Percentiles rank a stretch among this genome's conserved stretches.
Conservation (phyloP, 2,797 vertebrate species). For the Acanthurus lineatus region DNA sequence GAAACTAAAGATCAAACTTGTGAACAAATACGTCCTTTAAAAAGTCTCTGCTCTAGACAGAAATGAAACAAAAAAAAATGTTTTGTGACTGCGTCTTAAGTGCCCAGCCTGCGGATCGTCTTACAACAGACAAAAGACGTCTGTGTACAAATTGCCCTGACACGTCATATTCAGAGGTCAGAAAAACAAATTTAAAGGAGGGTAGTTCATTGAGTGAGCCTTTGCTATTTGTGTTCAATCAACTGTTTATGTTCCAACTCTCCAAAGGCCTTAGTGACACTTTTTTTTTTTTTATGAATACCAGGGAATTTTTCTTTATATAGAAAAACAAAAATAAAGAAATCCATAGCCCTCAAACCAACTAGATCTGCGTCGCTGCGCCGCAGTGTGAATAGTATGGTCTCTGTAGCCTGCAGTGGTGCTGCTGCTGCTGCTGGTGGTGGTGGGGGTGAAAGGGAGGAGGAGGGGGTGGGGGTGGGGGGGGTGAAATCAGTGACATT, state of each 20-base stretch:
- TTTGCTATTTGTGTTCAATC: constrained; percentile 57
- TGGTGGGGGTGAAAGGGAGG: constrained; percentile 3
- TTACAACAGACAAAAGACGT: constrained; percentile 3
- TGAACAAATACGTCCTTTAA: neutral
- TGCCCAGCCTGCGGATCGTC: constrained; percentile 6
- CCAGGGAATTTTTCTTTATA: constrained; percentile 9
- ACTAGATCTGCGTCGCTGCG: constrained; percentile 45
- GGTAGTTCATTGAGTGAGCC: constrained; percentile 23
- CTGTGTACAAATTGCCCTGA: constrained; percentile 23
- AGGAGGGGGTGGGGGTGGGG: constrained; percentile 1
- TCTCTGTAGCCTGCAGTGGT: constrained; percentile 70
- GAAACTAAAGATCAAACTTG: constrained; percentile 10
- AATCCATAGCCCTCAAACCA: constrained; percentile 44
- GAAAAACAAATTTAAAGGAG: constrained; percentile 36
- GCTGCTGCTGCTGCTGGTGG: constrained; percentile 21
- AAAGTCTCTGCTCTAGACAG: constrained; percentile 8
- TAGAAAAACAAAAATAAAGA: constrained; percentile 41
- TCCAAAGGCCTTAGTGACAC: constrained; percentile 49
- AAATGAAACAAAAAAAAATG: neutral
- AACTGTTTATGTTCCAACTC: constrained; percentile 41
- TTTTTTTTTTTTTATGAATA: constrained; percentile 32
- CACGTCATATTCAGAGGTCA: constrained; percentile 5
- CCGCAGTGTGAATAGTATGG: constrained; percentile 52
- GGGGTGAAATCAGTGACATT: constrained; percentile 78
- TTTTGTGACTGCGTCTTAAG: constrained; percentile 9